Evolutionary conservation across 92 coral and sea anemone species (phyloP).

Genomic region (Siderastrea radians): DNA sequence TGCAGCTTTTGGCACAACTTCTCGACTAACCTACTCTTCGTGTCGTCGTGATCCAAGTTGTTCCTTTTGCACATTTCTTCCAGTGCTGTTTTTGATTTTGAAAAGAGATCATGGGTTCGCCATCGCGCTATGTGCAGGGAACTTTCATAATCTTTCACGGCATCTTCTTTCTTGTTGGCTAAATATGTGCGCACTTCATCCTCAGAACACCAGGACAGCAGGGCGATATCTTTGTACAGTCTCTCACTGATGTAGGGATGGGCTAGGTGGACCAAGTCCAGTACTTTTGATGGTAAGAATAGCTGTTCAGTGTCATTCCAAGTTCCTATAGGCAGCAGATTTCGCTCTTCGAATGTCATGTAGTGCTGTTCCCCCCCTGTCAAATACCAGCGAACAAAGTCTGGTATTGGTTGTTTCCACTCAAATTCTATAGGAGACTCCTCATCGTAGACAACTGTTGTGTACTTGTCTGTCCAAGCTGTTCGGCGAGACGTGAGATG

Average conservation of each 20-base stretch:
- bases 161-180: too few relatives aligned
- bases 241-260: constrained; percentile 27
- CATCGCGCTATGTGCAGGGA: too few relatives aligned
- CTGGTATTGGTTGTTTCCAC: constrained; percentile 62
- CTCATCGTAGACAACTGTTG: constrained; percentile 46
- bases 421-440: neutral
- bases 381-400: constrained; percentile 56
- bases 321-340: constrained; percentile 17
- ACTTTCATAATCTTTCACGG: too few relatives aligned
- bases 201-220: too few relatives aligned
- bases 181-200: too few relatives aligned
- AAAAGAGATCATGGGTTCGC: constrained; percentile 22
- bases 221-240: too few relatives aligned
- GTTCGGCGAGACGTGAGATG: constrained; percentile 12
- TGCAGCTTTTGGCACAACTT: constrained; percentile 23
- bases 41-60: constrained; percentile 9
- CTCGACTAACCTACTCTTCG: constrained; percentile 30
- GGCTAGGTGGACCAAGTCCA: constrained; percentile 25
- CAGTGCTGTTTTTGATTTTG: constrained; percentile 15
- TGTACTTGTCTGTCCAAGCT: constrained; percentile 64
- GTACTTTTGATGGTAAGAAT: constrained; percentile 51
- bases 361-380: constrained; percentile 36
- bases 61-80: constrained; percentile 30
- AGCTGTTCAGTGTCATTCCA: constrained; percentile 46
- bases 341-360: constrained; percentile 42